These are phyloP conservation scores for Spongilla lacustris DNA, from an alignment of 37 sponge, comb jelly and placozoan genomes.

Conservation along the genomic window DNA sequence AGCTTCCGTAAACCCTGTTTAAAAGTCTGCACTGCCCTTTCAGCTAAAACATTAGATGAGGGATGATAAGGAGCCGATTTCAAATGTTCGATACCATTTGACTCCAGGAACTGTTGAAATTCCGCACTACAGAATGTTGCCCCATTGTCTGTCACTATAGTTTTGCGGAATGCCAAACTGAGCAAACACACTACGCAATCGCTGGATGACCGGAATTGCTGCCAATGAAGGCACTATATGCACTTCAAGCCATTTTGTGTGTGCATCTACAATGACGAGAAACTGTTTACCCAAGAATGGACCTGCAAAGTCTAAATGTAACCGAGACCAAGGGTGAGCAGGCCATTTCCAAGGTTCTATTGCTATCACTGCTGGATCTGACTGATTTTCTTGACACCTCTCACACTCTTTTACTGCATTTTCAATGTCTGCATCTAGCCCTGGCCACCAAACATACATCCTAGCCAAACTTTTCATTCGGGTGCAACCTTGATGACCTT, in stretches of 20 bases:
- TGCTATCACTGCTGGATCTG: conserved; percentile 3
- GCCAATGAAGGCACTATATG: neutral
- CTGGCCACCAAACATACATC: conserved; percentile 21
- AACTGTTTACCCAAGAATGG: conserved; percentile 14
- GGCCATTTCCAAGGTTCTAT: conserved; percentile 43
- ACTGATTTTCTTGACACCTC: conserved; percentile 15
- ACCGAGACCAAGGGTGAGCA: conserved; percentile 15
- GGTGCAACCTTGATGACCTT: conserved; percentile 16
- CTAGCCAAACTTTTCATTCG: conserved; percentile 9
- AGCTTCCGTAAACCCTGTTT: neutral
- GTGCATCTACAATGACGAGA: conserved; percentile 44
- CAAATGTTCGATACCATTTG: conserved; percentile 3
- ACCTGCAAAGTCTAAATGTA: conserved; percentile 33
- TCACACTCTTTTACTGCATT: neutral
- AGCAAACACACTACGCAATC: conserved; percentile 14
- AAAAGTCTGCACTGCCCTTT: conserved; percentile 17
- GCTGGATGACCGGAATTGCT: neutral
- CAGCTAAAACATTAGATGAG: conserved; percentile 39
- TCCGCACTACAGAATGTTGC: conserved; percentile 15
- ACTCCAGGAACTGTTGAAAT: conserved; percentile 11
- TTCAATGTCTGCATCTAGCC: conserved; percentile 33
- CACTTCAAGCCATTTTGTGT: conserved; percentile 57
- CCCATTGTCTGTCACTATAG: conserved; percentile 32
- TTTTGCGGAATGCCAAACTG: conserved; percentile 19
- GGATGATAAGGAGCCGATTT: conserved; percentile 36